A percentile compares a stretch with the other conserved stretches of the same genome.
Conservation (phyloP, 2,113 vertebrate genomes). For the Mesoclemmys tuberculata region DNA sequence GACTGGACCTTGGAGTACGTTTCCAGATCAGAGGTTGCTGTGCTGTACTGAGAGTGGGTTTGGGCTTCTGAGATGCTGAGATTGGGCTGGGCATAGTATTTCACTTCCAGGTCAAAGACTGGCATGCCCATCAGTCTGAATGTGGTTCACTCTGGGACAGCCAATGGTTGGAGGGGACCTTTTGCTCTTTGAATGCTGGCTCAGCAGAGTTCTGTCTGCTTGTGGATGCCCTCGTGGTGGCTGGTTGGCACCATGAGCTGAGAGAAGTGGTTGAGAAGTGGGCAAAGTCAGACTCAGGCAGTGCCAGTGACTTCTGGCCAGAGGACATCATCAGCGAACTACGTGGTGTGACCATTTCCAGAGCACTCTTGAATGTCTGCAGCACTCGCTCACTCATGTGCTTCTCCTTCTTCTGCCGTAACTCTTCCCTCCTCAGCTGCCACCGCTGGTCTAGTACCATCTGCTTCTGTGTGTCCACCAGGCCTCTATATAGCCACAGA, state of each 20-base stretch:
- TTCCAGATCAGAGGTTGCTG: conserved; percentile 64
- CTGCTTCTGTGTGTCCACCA: conserved; percentile 86
- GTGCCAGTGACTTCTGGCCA: conserved; percentile 49
- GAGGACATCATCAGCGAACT: conserved; percentile 77
- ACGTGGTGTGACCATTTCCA: conserved; percentile 81
- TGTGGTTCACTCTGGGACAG: conserved; percentile 55
- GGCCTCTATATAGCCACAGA: conserved; percentile 71
- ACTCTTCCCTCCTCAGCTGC: conserved; percentile 81
- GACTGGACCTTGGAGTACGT: conserved; percentile 58
- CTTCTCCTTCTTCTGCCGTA: conserved; percentile 85
- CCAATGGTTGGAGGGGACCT: conserved; percentile 52
- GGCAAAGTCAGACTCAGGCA: conserved; percentile 57
- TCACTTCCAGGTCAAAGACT: conserved; percentile 67
- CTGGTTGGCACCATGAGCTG: conserved; percentile 83
- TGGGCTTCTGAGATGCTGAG: conserved; percentile 53
- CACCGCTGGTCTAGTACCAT: conserved; percentile 84
- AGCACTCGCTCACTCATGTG: conserved; percentile 84
- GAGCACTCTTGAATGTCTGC: conserved; percentile 82
- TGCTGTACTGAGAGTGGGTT: conserved; percentile 34
- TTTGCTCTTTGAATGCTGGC: conserved; percentile 74
- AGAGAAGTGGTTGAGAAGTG: conserved; percentile 82
- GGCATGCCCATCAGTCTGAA: conserved; percentile 27
- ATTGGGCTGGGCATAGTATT: conserved; percentile 79
- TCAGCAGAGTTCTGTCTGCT: conserved; percentile 76
- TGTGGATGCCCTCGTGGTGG: conserved; percentile 67